Evolutionary conservation across 2,113 vertebrate species (phyloP).

Genomic region (Morone saxatilis): DNA sequence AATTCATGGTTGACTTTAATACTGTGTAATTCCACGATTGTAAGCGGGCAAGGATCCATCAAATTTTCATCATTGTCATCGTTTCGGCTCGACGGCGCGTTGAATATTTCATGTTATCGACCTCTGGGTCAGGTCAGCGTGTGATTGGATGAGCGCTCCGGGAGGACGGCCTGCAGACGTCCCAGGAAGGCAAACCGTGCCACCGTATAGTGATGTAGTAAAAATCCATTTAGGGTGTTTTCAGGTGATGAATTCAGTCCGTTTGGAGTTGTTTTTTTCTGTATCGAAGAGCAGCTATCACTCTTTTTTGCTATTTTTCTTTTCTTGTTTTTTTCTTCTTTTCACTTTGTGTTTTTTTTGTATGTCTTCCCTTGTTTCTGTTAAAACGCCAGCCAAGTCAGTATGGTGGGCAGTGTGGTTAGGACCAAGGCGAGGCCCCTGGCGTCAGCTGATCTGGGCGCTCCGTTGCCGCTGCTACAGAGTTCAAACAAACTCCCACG

Average conservation of each 20-base stretch:
- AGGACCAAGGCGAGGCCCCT: conserved; percentile 86
- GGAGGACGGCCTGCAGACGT: conserved; percentile 60
- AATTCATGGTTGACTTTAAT: conserved; percentile 75
- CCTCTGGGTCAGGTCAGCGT: conserved; percentile 71
- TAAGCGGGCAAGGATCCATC: conserved; percentile 68
- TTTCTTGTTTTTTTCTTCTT: conserved; percentile 38
- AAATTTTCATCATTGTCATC: conserved; percentile 73
- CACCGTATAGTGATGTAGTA: conserved; percentile 43
- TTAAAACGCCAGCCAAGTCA: conserved; percentile 93
- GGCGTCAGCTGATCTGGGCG: conserved; percentile 77
- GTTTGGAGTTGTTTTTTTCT: conserved; percentile 59
- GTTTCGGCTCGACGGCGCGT: conserved; percentile 62
- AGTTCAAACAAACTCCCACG: conserved; percentile 98
- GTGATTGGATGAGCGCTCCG: conserved; percentile 75
- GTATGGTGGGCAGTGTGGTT: conserved; percentile 86
- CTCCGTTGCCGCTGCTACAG: conserved; percentile 89
- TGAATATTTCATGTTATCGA: conserved; percentile 80
- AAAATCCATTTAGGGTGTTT: conserved; percentile 77
- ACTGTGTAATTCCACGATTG: conserved; percentile 74
- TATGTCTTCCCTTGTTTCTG: conserved; percentile 42
- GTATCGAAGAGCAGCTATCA: conserved; percentile 30
- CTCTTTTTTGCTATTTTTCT: conserved; percentile 81
- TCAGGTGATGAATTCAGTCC: conserved; percentile 67
- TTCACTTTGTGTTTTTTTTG: conserved; percentile 16
- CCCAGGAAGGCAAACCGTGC: conserved; percentile 49